These are phyloP conservation scores for Drosophila borborema DNA, from an alignment of 2,888 invertebrate genomes.

Conservation along the genomic window DNA sequence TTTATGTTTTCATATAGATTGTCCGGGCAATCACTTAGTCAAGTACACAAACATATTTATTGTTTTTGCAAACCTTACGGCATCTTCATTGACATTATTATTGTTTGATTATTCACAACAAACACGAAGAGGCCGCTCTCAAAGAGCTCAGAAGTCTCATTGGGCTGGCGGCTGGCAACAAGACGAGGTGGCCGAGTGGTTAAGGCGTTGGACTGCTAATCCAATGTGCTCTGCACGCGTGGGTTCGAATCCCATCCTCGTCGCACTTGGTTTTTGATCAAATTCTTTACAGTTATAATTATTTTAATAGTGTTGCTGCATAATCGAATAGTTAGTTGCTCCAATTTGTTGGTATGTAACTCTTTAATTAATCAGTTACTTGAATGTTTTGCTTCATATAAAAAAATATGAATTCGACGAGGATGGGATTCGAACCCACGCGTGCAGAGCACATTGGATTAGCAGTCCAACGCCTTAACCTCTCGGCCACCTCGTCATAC, in stretches of 20 bases:
- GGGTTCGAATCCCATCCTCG: conserved; percentile 95
- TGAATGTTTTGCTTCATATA: neutral
- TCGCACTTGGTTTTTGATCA: conserved; percentile 83
- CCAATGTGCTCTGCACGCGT: conserved; percentile 95
- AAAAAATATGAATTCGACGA: conserved; percentile 86
- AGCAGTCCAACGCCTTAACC: conserved; percentile 95
- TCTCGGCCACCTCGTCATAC: conserved; percentile 92
- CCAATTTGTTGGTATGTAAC: neutral
- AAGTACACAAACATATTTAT: conserved; percentile 9
- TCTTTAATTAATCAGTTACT: neutral
- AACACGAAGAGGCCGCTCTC: neutral
- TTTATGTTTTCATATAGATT: conserved; percentile 10
- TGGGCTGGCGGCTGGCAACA: conserved; percentile 27
- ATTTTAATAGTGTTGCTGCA: neutral
- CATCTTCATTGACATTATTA: conserved; percentile 64
- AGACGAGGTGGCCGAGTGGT: conserved; percentile 95
- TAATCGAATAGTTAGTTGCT: neutral
- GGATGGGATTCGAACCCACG: conserved; percentile 94
- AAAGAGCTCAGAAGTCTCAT: conserved; percentile 46
- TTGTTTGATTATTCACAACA: conserved; percentile 15
- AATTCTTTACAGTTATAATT: neutral
- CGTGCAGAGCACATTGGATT: conserved; percentile 94
- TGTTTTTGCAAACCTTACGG: conserved; percentile 17
- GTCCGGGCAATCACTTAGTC: conserved; percentile 28
- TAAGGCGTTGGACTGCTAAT: conserved; percentile 95